Percentiles rank a stretch among this genome's conserved stretches.
Conservation (phyloP, 2,797 vertebrate genomes). For the Acrossocheilus fasciatus region DNA sequence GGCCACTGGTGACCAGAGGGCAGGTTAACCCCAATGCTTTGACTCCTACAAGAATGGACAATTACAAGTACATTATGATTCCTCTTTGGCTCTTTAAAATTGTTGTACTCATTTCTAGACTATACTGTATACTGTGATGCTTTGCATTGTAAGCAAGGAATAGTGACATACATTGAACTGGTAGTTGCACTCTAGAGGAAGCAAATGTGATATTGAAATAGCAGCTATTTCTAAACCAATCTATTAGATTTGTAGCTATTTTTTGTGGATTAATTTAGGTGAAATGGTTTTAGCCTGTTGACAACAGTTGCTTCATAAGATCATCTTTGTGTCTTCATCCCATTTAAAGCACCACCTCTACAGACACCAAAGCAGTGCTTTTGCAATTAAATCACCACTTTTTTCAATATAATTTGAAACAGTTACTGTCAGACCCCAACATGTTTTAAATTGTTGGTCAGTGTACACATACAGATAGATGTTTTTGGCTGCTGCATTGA, state of each 20-base stretch:
- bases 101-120: background rate
- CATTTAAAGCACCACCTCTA: background rate
- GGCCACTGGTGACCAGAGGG: slow-evolving; percentile 32
- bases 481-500: background rate
- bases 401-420: background rate
- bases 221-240: background rate
- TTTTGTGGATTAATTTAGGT: background rate
- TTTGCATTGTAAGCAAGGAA: background rate
- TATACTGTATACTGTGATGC: background rate
- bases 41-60: slow-evolving; percentile 14
- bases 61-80: slow-evolving; percentile 29
- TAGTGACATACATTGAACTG: background rate
- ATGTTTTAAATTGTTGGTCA: background rate
- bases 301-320: background rate
- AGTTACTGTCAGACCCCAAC: background rate
- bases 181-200: background rate
- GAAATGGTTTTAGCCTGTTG: background rate
- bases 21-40: slow-evolving; percentile 47
- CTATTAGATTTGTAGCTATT: background rate
- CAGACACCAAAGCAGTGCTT: background rate
- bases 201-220: background rate
- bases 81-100: slow-evolving; percentile 8
- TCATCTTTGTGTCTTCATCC: background rate
- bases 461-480: background rate
- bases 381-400: background rate